These are phyloP conservation scores for Lemur catta DNA, from an alignment of 2,797 vertebrate genomes.

Conservation along the genomic window DNA sequence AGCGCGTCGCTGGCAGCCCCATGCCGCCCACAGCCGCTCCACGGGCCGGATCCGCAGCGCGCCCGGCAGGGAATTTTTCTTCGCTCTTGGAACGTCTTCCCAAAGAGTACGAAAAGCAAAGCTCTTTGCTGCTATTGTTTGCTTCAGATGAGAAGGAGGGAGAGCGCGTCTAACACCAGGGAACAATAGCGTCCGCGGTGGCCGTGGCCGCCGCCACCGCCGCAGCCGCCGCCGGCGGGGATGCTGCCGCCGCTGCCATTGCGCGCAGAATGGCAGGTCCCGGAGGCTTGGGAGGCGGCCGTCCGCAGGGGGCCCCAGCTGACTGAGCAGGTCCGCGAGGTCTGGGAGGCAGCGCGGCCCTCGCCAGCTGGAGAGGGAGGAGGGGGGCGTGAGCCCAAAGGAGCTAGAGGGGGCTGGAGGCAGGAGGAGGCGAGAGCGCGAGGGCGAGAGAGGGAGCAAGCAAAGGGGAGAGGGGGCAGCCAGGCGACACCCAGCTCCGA, in stretches of 20 bases:
- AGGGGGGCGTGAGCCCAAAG: conserved; percentile 41
- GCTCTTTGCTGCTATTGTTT: conserved; percentile 80
- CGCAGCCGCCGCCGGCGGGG: conserved; percentile 64
- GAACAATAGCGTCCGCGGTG: conserved; percentile 84
- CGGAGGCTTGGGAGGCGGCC: conserved; percentile 77
- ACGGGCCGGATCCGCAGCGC: conserved; percentile 41
- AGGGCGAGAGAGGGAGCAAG: conserved; percentile 14
- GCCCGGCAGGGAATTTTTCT: neutral
- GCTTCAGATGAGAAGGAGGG: conserved; percentile 81
- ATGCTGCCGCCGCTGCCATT: conserved; percentile 84
- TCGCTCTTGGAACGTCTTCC: conserved; percentile 64
- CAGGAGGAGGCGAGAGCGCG: neutral
- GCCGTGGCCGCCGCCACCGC: conserved; percentile 80
- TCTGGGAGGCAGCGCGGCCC: conserved; percentile 85
- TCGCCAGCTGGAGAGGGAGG: conserved; percentile 83
- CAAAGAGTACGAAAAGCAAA: neutral
- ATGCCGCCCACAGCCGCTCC: conserved; percentile 79
- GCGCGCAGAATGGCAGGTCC: conserved; percentile 75
- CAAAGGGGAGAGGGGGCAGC: neutral
- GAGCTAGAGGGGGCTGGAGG: neutral
- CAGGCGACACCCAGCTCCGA: neutral
- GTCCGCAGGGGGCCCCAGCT: conserved; percentile 86
- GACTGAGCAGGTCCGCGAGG: conserved; percentile 85
- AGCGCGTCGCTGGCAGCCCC: conserved; percentile 51
- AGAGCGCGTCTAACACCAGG: conserved; percentile 82